Evolutionary conservation across 2,888 invertebrate genomes (phyloP).

Genomic region (Nemotelus pantherinus): DNA sequence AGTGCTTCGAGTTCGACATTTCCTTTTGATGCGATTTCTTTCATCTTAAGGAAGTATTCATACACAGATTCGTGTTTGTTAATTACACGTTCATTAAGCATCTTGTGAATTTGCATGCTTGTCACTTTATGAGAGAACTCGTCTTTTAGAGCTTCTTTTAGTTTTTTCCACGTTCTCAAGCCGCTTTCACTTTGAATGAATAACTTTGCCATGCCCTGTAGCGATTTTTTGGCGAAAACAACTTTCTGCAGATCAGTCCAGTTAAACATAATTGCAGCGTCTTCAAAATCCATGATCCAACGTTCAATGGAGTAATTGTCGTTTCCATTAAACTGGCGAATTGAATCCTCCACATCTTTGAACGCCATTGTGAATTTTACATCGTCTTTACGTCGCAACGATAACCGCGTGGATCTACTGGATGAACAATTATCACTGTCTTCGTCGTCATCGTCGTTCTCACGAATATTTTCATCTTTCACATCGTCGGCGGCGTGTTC

Average conservation of each 20-base stretch:
- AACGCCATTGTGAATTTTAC: slow-evolving; percentile 12
- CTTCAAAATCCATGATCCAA: slow-evolving; percentile 12
- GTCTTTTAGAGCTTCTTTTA: neutral
- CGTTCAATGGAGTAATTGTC: neutral
- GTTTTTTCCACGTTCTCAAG: neutral
- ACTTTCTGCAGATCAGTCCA: slow-evolving; percentile 12
- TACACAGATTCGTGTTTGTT: neutral
- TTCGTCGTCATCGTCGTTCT: neutral
- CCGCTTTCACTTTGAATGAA: neutral
- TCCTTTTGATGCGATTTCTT: neutral
- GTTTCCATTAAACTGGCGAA: neutral
- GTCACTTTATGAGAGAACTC: neutral
- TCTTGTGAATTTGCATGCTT: slow-evolving; percentile 2
- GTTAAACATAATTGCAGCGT: neutral
- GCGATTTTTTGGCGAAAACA: slow-evolving; percentile 5
- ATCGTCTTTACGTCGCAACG: neutral
- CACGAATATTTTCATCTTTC: slow-evolving; percentile 1
- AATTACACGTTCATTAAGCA: neutral
- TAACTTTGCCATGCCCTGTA: slow-evolving; percentile 7
- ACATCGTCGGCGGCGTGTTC: neutral
- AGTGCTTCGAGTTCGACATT: neutral
- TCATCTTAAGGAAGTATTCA: slow-evolving; percentile 18
- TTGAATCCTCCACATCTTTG: slow-evolving; percentile 9
- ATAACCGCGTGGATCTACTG: no score
- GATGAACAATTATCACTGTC: no score